Conservation (phyloP, 2,888 invertebrate species). For the Cordilura impudica region DNA sequence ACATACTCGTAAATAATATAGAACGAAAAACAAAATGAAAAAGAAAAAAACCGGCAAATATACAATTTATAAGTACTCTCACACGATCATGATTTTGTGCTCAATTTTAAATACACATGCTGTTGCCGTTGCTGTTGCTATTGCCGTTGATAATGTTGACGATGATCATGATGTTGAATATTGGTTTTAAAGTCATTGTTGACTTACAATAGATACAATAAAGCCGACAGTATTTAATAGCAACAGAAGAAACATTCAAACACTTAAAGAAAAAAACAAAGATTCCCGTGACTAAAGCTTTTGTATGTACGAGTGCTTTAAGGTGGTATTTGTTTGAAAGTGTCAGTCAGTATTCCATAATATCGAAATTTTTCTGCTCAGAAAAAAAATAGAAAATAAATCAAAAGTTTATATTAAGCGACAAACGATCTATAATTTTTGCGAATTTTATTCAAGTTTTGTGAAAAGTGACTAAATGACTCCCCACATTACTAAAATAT, state of each 20-base stretch:
- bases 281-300: conserved; percentile 28
- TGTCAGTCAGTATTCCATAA: no score
- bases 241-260: background rate
- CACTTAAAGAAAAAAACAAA: conserved; percentile 10
- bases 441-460: no score
- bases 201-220: conserved; percentile 25
- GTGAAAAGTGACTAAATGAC: no score
- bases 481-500: no score
- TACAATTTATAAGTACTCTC: conserved; percentile 51
- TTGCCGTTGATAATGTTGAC: background rate
- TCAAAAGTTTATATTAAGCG: no score
- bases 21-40: conserved; percentile 18
- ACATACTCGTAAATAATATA: background rate
- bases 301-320: no score
- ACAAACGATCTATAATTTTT: no score
- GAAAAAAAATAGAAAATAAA: no score
- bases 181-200: conserved; percentile 21
- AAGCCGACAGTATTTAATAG: conserved; percentile 24
- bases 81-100: conserved; percentile 57
- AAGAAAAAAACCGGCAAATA: conserved; percentile 26
- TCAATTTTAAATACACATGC: conserved; percentile 47
- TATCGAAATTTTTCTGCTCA: no score
- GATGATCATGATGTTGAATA: conserved; percentile 23
- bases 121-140: background rate
- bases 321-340: background rate